phyloP scores from a whole-genome alignment of 2,888 invertebrate genomes.

The Petrolisthes manimaculis region DNA sequence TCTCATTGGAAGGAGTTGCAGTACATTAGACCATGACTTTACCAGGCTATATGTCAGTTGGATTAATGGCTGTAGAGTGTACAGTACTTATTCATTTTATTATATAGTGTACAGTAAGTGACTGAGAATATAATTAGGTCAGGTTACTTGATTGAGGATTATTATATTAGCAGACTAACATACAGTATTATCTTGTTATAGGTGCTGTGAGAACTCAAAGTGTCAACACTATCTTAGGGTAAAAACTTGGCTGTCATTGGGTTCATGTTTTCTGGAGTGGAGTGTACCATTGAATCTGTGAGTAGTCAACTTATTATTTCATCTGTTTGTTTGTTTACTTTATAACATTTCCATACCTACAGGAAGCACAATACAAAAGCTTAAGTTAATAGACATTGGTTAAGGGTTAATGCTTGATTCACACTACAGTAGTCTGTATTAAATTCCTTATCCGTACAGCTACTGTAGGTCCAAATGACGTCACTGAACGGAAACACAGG shows the following conservation, averaged over 20 bases:
- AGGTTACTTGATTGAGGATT: too few species aligned
- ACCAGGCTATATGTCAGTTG: neutral
- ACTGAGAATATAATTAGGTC: neutral
- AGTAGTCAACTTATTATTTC: slow-evolving; percentile 67
- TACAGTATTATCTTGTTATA: slow-evolving; percentile 70
- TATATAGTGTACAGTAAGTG: neutral
- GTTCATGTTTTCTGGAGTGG: slow-evolving; percentile 91
- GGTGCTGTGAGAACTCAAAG: slow-evolving; percentile 91
- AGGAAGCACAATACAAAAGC: too few species aligned
- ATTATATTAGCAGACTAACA: too few species aligned
- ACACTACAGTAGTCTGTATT: too few species aligned
- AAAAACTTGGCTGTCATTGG: slow-evolving; percentile 98
- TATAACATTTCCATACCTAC: neutral
- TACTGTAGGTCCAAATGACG: too few species aligned
- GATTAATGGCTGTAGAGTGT: neutral
- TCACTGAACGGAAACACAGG: too few species aligned
- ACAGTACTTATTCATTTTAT: neutral
- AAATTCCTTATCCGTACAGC: too few species aligned
- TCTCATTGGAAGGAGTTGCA: too few species aligned
- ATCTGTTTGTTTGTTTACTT: neutral
- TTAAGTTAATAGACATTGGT: too few species aligned
- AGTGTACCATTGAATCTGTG: slow-evolving; percentile 94
- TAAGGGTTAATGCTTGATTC: too few species aligned
- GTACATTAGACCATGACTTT: too few species aligned
- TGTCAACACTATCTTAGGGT: slow-evolving; percentile 90